A percentile compares a stretch with the other conserved stretches of the same genome.
Evolutionary conservation across 2,113 vertebrate species (phyloP).

Genomic region (Colistium nudipinnis): DNA sequence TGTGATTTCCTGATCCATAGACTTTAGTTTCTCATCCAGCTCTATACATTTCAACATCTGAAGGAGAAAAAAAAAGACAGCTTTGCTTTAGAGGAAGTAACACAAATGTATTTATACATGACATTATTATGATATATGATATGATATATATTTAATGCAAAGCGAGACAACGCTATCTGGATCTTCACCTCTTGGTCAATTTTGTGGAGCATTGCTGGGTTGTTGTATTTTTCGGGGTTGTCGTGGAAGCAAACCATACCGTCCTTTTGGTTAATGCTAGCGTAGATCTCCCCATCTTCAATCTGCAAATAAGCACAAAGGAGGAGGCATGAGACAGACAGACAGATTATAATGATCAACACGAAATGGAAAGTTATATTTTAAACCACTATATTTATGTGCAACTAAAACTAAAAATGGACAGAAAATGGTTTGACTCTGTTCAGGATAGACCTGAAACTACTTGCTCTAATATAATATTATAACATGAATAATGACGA

Average conservation of each 20-base stretch:
- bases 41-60: constrained; percentile 99
- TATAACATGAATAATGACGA: no score
- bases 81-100: no score
- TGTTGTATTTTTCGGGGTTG: constrained; percentile 99
- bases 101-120: not conserved
- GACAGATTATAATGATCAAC: no score
- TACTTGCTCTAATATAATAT: no score
- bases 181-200: constrained; percentile 95
- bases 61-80: not conserved
- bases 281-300: constrained; percentile 99
- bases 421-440: not conserved
- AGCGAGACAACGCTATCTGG: not conserved
- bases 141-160: no score
- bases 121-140: not conserved
- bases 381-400: no score
- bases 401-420: not conserved
- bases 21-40: constrained; percentile 98
- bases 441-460: no score
- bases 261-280: constrained; percentile 99
- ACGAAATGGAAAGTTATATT: no score
- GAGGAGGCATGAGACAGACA: not conserved
- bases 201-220: constrained; percentile 99
- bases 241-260: constrained; percentile 99
- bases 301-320: constrained; percentile 82
- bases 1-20: constrained; percentile 99